These are phyloP conservation scores for Eristalinus aeneus DNA, from an alignment of 2,888 invertebrate species.

Conservation along the genomic window DNA sequence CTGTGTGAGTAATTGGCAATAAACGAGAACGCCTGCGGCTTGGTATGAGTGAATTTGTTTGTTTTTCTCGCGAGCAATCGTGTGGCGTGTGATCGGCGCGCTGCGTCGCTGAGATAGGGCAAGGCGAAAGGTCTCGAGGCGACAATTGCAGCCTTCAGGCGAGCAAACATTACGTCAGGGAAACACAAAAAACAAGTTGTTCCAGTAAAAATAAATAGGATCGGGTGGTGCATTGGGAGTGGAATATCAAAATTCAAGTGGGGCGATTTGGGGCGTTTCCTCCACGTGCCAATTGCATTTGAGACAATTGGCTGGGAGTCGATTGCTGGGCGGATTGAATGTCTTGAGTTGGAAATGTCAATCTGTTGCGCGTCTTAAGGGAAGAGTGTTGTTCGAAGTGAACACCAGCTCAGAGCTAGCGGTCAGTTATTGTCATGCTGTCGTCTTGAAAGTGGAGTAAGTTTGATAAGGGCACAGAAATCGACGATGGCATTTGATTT, in stretches of 20 bases:
- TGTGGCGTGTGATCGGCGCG: neutral
- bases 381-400: no score
- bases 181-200: neutral
- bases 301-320: no score
- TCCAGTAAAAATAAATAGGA: neutral
- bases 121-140: neutral
- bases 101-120: neutral
- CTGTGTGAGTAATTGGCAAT: neutral
- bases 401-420: no score
- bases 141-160: neutral
- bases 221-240: neutral
- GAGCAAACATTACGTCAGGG: neutral
- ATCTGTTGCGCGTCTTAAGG: no score
- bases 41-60: constrained; percentile 42
- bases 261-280: neutral
- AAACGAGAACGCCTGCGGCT: neutral
- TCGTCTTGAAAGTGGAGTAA: no score
- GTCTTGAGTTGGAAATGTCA: no score
- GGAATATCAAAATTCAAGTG: neutral
- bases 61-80: constrained; percentile 2
- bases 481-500: no score
- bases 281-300: no score
- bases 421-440: no score
- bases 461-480: no score
- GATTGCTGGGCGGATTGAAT: no score